Evolutionary conservation across 92 coral and sea anemone genomes (phyloP).

Genomic region (Phenganax stokvisi): DNA sequence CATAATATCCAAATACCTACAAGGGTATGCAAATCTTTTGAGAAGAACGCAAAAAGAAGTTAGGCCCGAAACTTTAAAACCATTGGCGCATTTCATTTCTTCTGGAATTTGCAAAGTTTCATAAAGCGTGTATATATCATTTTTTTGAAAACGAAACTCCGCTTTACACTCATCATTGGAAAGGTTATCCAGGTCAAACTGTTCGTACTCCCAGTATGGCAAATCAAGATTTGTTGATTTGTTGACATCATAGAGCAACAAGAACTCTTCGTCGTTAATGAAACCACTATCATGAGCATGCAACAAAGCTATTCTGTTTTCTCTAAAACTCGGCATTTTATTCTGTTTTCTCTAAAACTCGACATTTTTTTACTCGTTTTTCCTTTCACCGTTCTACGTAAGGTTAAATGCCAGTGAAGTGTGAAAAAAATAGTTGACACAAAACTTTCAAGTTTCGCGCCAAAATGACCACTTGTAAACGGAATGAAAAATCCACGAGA

Average conservation of each 20-base stretch:
- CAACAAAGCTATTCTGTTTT: slow-evolving; percentile 19
- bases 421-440: background rate
- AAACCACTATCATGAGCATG: slow-evolving; percentile 30
- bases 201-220: slow-evolving; percentile 59
- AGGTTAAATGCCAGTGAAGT: background rate
- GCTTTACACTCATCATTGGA: slow-evolving; percentile 53
- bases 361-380: no score
- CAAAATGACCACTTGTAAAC: background rate
- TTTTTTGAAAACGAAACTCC: slow-evolving; percentile 54
- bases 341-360: no score
- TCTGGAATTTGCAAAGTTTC: slow-evolving; percentile 51
- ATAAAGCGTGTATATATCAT: slow-evolving; percentile 45
- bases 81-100: slow-evolving; percentile 35
- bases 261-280: no score
- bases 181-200: slow-evolving; percentile 49
- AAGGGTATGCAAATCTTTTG: slow-evolving; percentile 45
- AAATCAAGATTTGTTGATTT: slow-evolving; percentile 50
- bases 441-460: slow-evolving; percentile 4
- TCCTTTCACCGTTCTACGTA: no score
- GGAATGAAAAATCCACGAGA: background rate
- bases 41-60: slow-evolving; percentile 44
- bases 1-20: slow-evolving; percentile 44
- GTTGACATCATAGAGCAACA: slow-evolving; percentile 37
- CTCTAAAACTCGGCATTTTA: slow-evolving; percentile 37
- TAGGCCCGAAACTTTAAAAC: slow-evolving; percentile 39